Evolutionary conservation across 2,888 invertebrate genomes (phyloP).

Genomic region (Leucoma salicis): DNA sequence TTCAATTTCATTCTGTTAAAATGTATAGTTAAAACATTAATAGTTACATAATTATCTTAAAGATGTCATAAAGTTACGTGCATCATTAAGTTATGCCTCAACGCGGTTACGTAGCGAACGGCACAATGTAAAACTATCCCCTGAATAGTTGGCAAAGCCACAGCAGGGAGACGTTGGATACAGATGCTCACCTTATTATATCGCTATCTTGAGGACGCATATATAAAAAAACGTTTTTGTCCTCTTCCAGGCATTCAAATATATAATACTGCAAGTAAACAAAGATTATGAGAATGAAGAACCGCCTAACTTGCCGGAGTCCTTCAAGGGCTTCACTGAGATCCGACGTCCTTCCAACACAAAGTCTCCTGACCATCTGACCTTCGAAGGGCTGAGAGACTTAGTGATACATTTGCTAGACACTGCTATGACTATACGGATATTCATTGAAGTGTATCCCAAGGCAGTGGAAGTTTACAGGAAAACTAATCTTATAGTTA

Average conservation of each 20-base stretch:
- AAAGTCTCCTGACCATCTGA: slow-evolving; percentile 57
- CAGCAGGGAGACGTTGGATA: too few species aligned
- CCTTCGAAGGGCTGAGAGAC: slow-evolving; percentile 82
- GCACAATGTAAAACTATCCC: too few species aligned
- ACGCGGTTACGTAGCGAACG: too few species aligned
- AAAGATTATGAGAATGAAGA: slow-evolving; percentile 67
- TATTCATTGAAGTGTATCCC: slow-evolving; percentile 86
- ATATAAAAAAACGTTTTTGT: not conserved
- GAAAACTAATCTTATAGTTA: slow-evolving; percentile 81
- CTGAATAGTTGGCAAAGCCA: too few species aligned
- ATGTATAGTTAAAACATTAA: too few species aligned
- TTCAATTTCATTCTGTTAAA: too few species aligned
- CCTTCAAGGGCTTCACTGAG: slow-evolving; percentile 71
- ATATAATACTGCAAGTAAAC: slow-evolving; percentile 76
- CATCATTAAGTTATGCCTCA: too few species aligned
- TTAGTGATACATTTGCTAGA: slow-evolving; percentile 86
- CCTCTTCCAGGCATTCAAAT: slow-evolving; percentile 69
- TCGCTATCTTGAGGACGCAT: too few species aligned
- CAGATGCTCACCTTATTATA: too few species aligned
- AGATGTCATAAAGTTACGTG: too few species aligned
- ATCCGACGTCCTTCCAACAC: slow-evolving; percentile 54
- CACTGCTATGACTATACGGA: slow-evolving; percentile 84
- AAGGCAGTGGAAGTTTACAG: slow-evolving; percentile 76
- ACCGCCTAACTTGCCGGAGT: slow-evolving; percentile 72
- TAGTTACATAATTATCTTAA: too few species aligned